Conservation (phyloP, 2,113 vertebrate genomes). For the Morone saxatilis region DNA sequence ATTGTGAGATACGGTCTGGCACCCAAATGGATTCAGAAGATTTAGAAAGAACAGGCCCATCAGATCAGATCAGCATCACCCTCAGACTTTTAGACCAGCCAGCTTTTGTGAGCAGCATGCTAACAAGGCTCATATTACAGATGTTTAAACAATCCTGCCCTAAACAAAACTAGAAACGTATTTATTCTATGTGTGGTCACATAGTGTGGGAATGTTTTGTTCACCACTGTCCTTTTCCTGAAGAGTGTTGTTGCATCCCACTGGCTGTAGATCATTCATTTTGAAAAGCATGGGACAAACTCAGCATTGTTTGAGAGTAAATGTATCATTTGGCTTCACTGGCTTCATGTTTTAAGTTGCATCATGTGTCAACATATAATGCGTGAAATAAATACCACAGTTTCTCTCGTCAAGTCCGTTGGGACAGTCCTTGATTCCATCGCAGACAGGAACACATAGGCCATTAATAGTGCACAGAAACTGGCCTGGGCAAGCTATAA, state of each 20-base stretch:
- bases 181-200: no score
- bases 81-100: slow-evolving; percentile 1
- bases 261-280: no score
- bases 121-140: no score
- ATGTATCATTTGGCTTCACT: not conserved
- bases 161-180: no score
- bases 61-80: slow-evolving; percentile 29
- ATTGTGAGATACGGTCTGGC: not conserved
- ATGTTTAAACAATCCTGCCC: no score
- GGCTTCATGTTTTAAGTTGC: not conserved
- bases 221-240: no score
- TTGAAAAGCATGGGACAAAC: not conserved
- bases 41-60: slow-evolving; percentile 1
- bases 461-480: slow-evolving; percentile 91
- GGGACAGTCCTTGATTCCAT: slow-evolving; percentile 93
- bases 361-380: not conserved
- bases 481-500: slow-evolving; percentile 91
- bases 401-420: slow-evolving; percentile 94
- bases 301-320: not conserved
- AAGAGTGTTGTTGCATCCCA: no score
- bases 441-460: slow-evolving; percentile 92
- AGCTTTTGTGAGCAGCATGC: not conserved
- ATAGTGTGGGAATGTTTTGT: no score
- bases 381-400: slow-evolving; percentile 86
- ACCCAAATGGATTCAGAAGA: not conserved